Percentiles rank a stretch among this genome's conserved stretches.
Evolutionary conservation across 2,797 vertebrate genomes (phyloP).

Genomic region (Sebastes taczanowskii): DNA sequence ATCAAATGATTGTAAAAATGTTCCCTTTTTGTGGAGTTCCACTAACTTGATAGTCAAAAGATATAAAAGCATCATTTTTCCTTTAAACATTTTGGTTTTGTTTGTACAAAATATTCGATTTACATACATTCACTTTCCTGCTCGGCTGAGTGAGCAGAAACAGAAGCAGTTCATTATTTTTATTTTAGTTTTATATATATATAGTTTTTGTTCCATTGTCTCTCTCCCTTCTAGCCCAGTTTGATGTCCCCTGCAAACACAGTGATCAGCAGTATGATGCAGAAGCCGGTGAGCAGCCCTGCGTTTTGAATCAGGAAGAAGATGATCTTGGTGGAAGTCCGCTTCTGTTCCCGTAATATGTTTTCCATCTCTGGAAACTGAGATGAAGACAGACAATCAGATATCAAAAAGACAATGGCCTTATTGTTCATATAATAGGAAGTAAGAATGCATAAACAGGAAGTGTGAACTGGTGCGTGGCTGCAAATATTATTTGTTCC

Average conservation of each 20-base stretch:
- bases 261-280: conserved; percentile 84
- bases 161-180: conserved; percentile 25
- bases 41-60: conserved; percentile 52
- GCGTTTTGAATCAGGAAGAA: conserved; percentile 85
- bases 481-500: background rate
- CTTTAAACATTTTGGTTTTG: conserved; percentile 36
- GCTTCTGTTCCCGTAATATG: conserved; percentile 68
- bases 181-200: background rate
- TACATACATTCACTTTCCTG: conserved; percentile 42
- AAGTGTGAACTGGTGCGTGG: background rate
- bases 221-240: conserved; percentile 63
- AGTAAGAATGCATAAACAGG: background rate
- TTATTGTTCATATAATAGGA: conserved; percentile 4
- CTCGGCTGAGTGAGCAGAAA: conserved; percentile 30
- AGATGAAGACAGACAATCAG: background rate
- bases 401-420: background rate
- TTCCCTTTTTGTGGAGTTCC: conserved; percentile 36
- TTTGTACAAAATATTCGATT: conserved; percentile 61
- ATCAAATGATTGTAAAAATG: conserved; percentile 57
- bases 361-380: conserved; percentile 87
- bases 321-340: conserved; percentile 59
- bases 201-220: background rate
- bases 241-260: conserved; percentile 80
- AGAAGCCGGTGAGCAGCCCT: conserved; percentile 81
- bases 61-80: conserved; percentile 37